Conservation (phyloP, 2,113 vertebrate species). For the Misgurnus mizolepis region DNA sequence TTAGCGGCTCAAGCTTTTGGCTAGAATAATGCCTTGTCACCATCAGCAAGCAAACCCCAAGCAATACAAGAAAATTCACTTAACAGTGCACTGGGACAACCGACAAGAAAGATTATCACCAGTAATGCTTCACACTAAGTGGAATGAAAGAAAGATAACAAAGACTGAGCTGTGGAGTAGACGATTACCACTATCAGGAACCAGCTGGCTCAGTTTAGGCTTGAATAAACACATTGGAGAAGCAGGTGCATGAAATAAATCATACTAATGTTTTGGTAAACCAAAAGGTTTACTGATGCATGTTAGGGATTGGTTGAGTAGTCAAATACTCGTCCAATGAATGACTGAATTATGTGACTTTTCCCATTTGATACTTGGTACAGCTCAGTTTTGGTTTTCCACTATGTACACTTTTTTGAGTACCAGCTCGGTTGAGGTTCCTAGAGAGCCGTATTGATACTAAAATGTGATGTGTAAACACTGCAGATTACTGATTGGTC, state of each 20-base stretch:
- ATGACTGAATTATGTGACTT: too few species aligned
- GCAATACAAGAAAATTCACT: conserved; percentile 14
- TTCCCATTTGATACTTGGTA: too few species aligned
- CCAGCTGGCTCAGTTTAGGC: conserved; percentile 25
- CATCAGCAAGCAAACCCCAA: conserved; percentile 21
- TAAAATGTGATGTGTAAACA: too few species aligned
- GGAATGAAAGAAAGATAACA: conserved; percentile 11
- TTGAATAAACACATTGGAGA: conserved; percentile 26
- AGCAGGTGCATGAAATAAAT: conserved; percentile 36
- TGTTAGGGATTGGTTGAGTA: too few species aligned
- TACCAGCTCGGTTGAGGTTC: too few species aligned
- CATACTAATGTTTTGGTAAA: conserved; percentile 16
- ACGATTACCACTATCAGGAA: conserved; percentile 8
- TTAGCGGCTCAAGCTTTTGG: neutral
- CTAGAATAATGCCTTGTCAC: neutral
- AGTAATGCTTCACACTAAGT: conserved; percentile 32
- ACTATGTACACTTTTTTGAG: too few species aligned
- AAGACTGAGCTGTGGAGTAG: conserved; percentile 25
- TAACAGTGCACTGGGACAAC: neutral
- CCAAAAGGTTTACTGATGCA: neutral
- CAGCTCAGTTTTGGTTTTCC: too few species aligned
- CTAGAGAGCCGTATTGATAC: too few species aligned
- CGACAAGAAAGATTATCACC: neutral
- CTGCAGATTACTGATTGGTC: too few species aligned
- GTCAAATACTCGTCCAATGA: too few species aligned